A percentile compares a stretch with the other conserved stretches of the same genome.
Conservation (phyloP, 2,888 invertebrate genomes). For the Diplolepis rosae region DNA sequence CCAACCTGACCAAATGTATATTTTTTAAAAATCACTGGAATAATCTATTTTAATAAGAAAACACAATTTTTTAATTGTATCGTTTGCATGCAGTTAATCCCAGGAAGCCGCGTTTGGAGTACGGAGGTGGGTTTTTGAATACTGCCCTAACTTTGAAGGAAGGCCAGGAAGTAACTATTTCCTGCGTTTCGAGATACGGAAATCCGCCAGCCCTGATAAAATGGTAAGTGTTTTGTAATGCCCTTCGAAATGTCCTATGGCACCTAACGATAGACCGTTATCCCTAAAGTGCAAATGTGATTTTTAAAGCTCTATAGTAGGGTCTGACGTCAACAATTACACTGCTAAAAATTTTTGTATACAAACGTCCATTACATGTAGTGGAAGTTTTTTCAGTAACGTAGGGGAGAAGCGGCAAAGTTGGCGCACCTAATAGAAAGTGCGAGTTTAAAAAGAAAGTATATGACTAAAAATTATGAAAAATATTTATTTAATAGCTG, state of each 20-base stretch:
- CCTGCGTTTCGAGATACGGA: constrained; percentile 92
- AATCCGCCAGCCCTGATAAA: constrained; percentile 92
- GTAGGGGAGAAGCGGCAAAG: too few relatives aligned
- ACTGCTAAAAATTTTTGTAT: too few relatives aligned
- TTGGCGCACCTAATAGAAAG: too few relatives aligned
- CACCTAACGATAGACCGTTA: background rate
- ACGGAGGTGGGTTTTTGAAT: constrained; percentile 80
- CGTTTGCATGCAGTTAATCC: constrained; percentile 78
- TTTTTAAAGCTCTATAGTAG: too few relatives aligned
- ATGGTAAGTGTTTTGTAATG: constrained; percentile 77
- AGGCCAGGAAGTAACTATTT: constrained; percentile 78
- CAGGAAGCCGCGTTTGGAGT: constrained; percentile 85
- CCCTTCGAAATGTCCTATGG: constrained; percentile 38
- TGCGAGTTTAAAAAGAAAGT: too few relatives aligned
- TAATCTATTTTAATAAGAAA: constrained; percentile 9
- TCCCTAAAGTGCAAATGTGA: background rate
- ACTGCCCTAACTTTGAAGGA: constrained; percentile 65
- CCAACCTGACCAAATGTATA: too few relatives aligned
- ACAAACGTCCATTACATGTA: too few relatives aligned
- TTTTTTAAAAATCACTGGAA: too few relatives aligned
- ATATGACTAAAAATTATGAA: too few relatives aligned
- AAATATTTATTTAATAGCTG: too few relatives aligned
- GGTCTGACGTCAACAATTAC: too few relatives aligned
- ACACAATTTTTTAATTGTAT: constrained; percentile 28
- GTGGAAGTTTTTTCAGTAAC: too few relatives aligned